phyloP scores from a whole-genome alignment of 2,113 vertebrate species.

The Anarhynchus alexandrinus region DNA sequence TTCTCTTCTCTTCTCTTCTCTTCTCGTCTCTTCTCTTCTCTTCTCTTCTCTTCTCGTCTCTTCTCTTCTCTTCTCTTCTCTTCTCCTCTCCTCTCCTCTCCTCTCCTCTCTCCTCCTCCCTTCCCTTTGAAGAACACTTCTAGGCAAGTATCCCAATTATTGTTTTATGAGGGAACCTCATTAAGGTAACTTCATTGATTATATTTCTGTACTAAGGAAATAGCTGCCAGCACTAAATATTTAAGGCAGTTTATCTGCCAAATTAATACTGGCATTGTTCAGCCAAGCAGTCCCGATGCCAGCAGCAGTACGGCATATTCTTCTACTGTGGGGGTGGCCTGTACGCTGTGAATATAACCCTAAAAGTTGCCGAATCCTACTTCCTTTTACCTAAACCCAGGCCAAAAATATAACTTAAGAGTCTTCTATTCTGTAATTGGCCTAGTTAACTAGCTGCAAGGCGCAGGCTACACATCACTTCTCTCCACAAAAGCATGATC shows the following conservation, averaged over 20 bases:
- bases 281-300: not conserved
- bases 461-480: not conserved
- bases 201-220: constrained; percentile 46
- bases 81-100: not conserved
- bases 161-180: constrained; percentile 47
- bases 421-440: not conserved
- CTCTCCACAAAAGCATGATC: not conserved
- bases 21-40: not conserved
- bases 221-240: constrained; percentile 35
- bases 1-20: not conserved
- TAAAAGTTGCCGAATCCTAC: not conserved
- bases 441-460: not conserved
- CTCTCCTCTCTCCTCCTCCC: not conserved
- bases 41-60: not conserved
- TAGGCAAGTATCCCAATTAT: constrained; percentile 26
- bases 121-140: not conserved
- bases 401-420: not conserved
- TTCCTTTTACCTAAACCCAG: not conserved
- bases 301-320: not conserved
- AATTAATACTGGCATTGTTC: constrained; percentile 3
- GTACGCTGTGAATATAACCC: not conserved
- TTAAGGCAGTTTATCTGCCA: constrained; percentile 54
- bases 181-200: constrained; percentile 40
- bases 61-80: too few species aligned
- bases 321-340: not conserved